Base-by-base conservation (phyloP, 2,113 vertebrate species). In the Zosterops borbonicus region DNA sequence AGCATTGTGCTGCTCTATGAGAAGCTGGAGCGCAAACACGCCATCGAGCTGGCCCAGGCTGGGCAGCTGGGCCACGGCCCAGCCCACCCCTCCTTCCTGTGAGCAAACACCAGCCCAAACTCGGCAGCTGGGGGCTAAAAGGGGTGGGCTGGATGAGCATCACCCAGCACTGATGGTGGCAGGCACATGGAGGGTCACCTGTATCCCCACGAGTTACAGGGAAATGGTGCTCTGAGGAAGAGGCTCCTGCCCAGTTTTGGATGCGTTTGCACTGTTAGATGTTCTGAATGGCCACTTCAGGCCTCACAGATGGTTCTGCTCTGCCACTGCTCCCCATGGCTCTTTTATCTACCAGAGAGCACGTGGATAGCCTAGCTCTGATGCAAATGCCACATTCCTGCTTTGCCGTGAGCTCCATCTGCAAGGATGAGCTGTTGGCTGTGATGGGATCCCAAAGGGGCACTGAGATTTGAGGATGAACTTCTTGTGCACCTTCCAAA, bases 21-120 rank as follows among this genome's bases (percentile, higher is more conserved):
- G 49, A 50, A 50, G 49, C 49, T 99, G 95, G 98, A 98, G 96
- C 95, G 98, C 63, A 98, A 98, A 49, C 98, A 98, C 0, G 97
- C 97, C 87, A 97, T 98, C 0, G 97, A 98, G 76, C 84, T 98
- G 96, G 98, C 97, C 37, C 92, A 98, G 93, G 83, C 97, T 11
- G 92, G 97, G 73, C 94, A 98, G 88, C 92, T 97, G 87, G 83
- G 90, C 5, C 88, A 92, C 1, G 35, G 82, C 5, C 87, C 93
- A 0, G 58, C 97, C 16, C 94, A 79, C 49, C 81, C 84, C 3
- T 85, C 95, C 83, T 76, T 96, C 73, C 89, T 94, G 97, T 98
- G 92, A 97, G 87, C 71, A 77, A 69, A 42, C 60, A 13, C 23
- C 67, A 3, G 12, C 22, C 31, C 19, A 20, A 44, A 27, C 25